Conservation (phyloP, 2,888 invertebrate species). For the Xylophagus ater region DNA sequence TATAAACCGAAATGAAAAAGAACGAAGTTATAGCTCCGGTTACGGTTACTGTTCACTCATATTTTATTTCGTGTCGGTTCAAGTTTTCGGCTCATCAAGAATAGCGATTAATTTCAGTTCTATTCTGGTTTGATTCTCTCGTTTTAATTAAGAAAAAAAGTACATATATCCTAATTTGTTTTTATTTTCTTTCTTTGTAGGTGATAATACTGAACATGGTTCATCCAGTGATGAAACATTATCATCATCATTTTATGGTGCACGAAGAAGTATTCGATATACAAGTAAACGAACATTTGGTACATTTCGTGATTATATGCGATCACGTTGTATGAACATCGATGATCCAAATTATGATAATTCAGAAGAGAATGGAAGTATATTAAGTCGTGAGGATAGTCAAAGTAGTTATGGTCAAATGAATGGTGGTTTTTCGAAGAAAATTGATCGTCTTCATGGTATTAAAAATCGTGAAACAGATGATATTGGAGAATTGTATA, state of each 20-base stretch:
- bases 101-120: no score
- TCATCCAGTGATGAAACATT: constrained; percentile 39
- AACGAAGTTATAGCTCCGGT: no score
- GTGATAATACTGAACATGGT: constrained; percentile 29
- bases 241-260: constrained; percentile 38
- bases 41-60: no score
- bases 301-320: constrained; percentile 37
- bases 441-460: constrained; percentile 48
- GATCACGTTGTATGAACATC: constrained; percentile 34
- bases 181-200: constrained; percentile 17
- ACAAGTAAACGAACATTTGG: constrained; percentile 39
- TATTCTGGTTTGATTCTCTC: no score
- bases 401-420: constrained; percentile 27
- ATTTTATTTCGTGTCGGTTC: no score
- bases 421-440: constrained; percentile 42
- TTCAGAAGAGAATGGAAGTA: constrained; percentile 31
- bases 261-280: constrained; percentile 37
- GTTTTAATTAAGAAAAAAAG: no score
- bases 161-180: constrained; percentile 6
- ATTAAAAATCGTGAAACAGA: constrained; percentile 41
- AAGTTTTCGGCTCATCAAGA: no score
- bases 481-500: constrained; percentile 24
- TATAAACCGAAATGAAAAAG: no score
- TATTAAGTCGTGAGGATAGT: constrained; percentile 30
- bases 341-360: constrained; percentile 31